Percentiles rank a stretch among this genome's conserved stretches.
phyloP scores from a whole-genome alignment of 1,140 invertebrate species.

The Drosophila pseudoananassae region DNA sequence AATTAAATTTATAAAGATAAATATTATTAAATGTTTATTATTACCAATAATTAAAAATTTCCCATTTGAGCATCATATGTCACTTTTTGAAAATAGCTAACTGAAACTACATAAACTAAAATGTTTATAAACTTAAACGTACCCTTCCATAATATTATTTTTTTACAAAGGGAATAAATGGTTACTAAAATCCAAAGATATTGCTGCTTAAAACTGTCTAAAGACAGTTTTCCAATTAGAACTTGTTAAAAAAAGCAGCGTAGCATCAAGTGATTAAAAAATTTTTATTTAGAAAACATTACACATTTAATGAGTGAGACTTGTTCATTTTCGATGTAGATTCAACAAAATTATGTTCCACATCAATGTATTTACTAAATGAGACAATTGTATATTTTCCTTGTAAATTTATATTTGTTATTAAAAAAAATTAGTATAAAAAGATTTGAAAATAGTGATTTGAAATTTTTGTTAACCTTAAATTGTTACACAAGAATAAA shows the following conservation, averaged over 20 bases:
- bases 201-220: no score
- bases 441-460: constrained; percentile 15
- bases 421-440: constrained; percentile 28
- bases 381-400: constrained; percentile 45
- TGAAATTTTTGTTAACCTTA: constrained; percentile 52
- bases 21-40: no score
- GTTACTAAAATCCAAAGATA: no score
- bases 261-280: constrained; percentile 54
- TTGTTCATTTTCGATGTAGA: constrained; percentile 21
- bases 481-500: constrained; percentile 70
- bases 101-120: no score
- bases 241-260: not conserved
- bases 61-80: no score
- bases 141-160: no score
- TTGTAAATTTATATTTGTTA: constrained; percentile 53
- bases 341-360: constrained; percentile 52
- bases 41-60: no score
- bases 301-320: constrained; percentile 63
- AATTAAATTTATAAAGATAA: no score
- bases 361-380: constrained; percentile 53
- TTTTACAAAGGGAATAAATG: no score
- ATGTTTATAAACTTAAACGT: no score
- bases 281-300: constrained; percentile 73
- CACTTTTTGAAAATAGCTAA: no score
- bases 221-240: no score